Evolutionary conservation across 2,888 invertebrate genomes (phyloP), one percentile per base, ranked within the genome.

Genomic region (Ormyrus rosae): DNA sequence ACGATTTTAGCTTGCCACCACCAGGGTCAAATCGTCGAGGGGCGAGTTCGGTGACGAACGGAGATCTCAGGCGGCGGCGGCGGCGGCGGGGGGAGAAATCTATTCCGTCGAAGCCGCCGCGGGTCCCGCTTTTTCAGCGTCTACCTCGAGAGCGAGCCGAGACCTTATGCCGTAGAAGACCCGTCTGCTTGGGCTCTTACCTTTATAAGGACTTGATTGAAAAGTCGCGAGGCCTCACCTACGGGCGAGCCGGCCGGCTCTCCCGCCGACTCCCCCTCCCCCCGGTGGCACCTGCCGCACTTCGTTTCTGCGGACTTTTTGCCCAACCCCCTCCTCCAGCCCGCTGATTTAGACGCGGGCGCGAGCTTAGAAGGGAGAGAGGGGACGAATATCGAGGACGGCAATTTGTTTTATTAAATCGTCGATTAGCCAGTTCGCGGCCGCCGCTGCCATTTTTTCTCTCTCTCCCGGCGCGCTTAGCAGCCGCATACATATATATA

Each of bases 391-490:
- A 19, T 19, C 19, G 19, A 19, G 19, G 19, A 9, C 19, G 67
- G 67, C 51, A 67, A 67, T 67, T 67, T 67, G 67, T 67, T 67
- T 51, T 67, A 53, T 67, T 67, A 67, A 67, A 53, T 67, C 67
- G 53, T 53, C 51, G 67, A 67, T 67, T 67, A 67, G 67, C 19
- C 19, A 67, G 67, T 53, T 67, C 53, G 67, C 67, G 9, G 50
- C 19, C 19, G 19, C 19, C 19, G 19, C 19, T 19, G 13, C 13
- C 9, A n/a, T 19, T 53, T 67, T 67, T 53, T 50, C 9, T 50
- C 65, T 9, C n/a, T 50, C 50, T 10, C 56, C 6, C 50, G 50
- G 45, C 45, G 10, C 48, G 46, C 64, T 65, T 48, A 13, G 50
- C 65, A 50, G 8, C 11, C 50, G n/a, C 13, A 53, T 51, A 34